Percentiles rank a stretch among this genome's conserved stretches.
Evolutionary conservation across 1,140 invertebrate genomes (phyloP).

Genomic region (Drosophila grimshawi): DNA sequence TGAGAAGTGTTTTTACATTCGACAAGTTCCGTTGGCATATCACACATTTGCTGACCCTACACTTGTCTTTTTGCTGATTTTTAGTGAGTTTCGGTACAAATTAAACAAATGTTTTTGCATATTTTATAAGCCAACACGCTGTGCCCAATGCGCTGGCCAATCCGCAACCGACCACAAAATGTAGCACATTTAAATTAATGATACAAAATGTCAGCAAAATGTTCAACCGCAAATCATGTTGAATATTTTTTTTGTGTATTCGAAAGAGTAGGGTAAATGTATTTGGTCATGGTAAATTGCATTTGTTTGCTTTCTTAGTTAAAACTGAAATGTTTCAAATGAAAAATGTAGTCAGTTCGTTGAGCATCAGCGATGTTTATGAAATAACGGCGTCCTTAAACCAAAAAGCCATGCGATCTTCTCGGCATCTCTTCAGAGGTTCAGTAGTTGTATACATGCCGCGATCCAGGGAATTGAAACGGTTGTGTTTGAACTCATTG

Average conservation of each 20-base stretch:
- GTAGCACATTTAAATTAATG: conserved; percentile 74
- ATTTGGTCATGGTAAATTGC: conserved; percentile 4
- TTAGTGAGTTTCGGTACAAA: conserved; percentile 42
- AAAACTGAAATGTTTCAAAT: neutral
- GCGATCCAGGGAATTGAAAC: conserved; percentile 37
- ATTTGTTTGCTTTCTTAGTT: conserved; percentile 1
- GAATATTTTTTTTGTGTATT: neutral
- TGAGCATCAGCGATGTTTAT: conserved; percentile 15
- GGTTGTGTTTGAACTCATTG: conserved; percentile 51
- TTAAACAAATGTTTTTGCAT: conserved; percentile 56
- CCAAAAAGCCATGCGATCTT: conserved; percentile 67
- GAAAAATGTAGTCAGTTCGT: conserved; percentile 1
- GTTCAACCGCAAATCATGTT: conserved; percentile 67
- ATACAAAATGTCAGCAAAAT: conserved; percentile 63
- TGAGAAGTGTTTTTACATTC: neutral
- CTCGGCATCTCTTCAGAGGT: conserved; percentile 29
- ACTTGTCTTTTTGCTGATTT: neutral
- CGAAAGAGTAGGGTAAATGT: neutral
- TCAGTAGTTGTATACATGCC: conserved; percentile 28
- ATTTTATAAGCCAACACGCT: conserved; percentile 55
- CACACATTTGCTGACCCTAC: conserved; percentile 2
- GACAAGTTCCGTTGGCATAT: conserved; percentile 1
- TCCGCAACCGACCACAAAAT: conserved; percentile 57
- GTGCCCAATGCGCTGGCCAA: conserved; percentile 22
- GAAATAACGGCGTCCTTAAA: conserved; percentile 65